Evolutionary conservation across 2,113 vertebrate genomes (phyloP).

Genomic region (Erythrolamprus reginae): DNA sequence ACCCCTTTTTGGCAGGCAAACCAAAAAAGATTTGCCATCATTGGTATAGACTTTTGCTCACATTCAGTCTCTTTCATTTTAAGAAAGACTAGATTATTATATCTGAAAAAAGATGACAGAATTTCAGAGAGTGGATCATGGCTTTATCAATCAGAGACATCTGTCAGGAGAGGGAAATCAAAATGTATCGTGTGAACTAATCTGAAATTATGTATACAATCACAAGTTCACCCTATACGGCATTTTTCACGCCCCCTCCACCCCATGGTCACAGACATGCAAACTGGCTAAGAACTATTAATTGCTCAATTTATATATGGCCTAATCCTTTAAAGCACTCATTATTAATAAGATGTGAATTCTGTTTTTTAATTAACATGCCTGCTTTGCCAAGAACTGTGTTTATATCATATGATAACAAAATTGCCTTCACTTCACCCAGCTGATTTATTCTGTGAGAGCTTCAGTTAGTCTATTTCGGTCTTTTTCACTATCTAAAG

Average conservation of each 20-base stretch:
- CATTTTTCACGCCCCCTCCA: neutral
- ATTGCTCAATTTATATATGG: neutral
- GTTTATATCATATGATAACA: neutral
- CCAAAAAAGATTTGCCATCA: no score
- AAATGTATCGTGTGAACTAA: neutral
- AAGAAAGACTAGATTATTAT: neutral
- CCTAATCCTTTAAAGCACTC: neutral
- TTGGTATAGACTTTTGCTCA: neutral
- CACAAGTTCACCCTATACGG: neutral
- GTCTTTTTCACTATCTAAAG: neutral
- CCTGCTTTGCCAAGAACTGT: neutral
- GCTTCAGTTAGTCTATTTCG: neutral
- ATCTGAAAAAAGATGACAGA: slow-evolving; percentile 1
- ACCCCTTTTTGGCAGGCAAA: no score
- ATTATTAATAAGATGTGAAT: neutral
- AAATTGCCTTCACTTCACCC: neutral
- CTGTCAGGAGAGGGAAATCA: neutral
- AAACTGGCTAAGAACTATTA: neutral
- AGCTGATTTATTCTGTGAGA: neutral
- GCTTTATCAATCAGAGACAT: neutral
- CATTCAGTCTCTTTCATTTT: neutral
- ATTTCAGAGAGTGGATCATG: neutral
- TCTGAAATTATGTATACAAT: neutral
- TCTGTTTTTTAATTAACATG: neutral
- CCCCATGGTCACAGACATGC: neutral